Base-by-base conservation (phyloP, 1,140 invertebrate genomes). In the Anadara kagoshimensis region DNA sequence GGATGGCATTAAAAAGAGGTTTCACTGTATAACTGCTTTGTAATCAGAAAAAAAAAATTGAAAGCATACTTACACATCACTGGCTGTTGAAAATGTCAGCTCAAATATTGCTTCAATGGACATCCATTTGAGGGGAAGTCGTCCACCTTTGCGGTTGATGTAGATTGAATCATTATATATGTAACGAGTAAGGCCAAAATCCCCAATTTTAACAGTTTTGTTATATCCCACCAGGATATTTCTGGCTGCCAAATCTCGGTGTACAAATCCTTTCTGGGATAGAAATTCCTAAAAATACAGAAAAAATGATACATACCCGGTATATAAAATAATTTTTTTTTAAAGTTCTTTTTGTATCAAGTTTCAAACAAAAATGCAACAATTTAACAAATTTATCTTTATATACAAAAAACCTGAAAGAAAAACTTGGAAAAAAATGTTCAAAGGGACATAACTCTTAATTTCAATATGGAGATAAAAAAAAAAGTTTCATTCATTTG, bases 121-220 rank as follows among this genome's bases (percentile, higher is more conserved):
- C 85, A 88, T 87, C 88, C 89, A 90, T 78, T 90, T 90, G 22
- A 90, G 69, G 1, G 90, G 90, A 24, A 90, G 67, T 56, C 84
- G 80, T 7, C 87, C 88, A 85, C 90, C 81, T 89, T 90, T 72
- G 87, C 92, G 86, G 92, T 88, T 89, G 65, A 91, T 86, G 68
- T 91, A 90, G 7, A 89, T 74, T 47, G 81, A 20, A 62, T 91
- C 89, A 58, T 89, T 79, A 76, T 89, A 90, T 45, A 91, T 83
- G 75, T 87, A 90, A 7, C 90, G 79, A 51, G 90, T 87, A 24
- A 91, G 81, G 16, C 90, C 90, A 78, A 91, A 91, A 75, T 91
- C 90, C 4, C 89, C 87, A 45, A 88, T 83, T 75, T 88, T 87
- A 47, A 86, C 79, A 29, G 73, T 84, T 67, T 85, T 87, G 54